Evolutionary conservation across 2,888 invertebrate species (phyloP).

Genomic region (Euzetes globulus): DNA sequence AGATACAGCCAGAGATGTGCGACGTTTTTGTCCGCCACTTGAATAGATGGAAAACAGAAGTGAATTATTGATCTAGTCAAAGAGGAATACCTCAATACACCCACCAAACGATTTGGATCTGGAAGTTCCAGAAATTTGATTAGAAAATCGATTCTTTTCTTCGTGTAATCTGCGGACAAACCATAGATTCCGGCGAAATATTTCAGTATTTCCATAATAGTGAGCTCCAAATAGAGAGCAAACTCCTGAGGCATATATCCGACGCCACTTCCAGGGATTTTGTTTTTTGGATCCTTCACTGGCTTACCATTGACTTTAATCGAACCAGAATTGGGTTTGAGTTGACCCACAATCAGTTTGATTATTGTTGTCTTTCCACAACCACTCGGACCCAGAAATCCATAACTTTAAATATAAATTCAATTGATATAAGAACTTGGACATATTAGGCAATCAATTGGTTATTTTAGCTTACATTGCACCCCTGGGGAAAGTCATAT

Average conservation of each 20-base stretch:
- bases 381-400: conserved; percentile 61
- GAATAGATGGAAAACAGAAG: not conserved
- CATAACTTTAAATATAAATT: not conserved
- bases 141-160: conserved; percentile 45
- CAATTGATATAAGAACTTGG: not conserved
- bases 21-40: not conserved
- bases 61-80: not conserved
- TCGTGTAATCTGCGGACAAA: conserved; percentile 42
- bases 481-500: conserved; percentile 5
- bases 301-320: conserved; percentile 81
- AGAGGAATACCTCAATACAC: conserved; percentile 43
- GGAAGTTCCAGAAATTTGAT: conserved; percentile 49
- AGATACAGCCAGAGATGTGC: not conserved
- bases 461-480: not conserved
- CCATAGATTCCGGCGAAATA: conserved; percentile 48
- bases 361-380: conserved; percentile 90
- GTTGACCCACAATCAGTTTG: conserved; percentile 71
- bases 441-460: not conserved
- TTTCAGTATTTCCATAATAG: conserved; percentile 47
- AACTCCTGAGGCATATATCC: conserved; percentile 82
- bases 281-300: conserved; percentile 78
- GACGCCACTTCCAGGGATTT: conserved; percentile 85
- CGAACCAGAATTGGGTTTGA: conserved; percentile 74
- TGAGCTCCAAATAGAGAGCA: conserved; percentile 43
- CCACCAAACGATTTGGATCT: conserved; percentile 43